Base-by-base conservation (phyloP, 2,797 vertebrate genomes). In the Bryconaethiops microstoma region DNA sequence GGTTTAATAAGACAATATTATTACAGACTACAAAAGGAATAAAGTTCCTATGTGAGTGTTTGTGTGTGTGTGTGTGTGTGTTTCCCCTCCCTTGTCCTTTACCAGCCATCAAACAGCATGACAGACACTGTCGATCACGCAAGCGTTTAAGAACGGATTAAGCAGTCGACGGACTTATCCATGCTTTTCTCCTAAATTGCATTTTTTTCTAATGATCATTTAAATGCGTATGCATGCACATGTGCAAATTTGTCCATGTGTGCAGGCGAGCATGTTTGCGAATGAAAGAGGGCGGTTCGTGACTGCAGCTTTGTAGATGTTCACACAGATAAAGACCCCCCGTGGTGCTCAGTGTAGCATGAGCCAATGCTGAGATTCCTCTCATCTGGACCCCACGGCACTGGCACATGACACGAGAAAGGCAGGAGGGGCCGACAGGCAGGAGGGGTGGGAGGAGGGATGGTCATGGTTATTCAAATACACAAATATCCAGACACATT, bases 291-390 rank as follows among this genome's bases (percentile, higher is more conserved):
- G 21, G 80, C 12, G 57, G 85, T 94, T 92, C 89, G 90, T 94
- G 94, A 94, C 92, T 91, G 88, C 59, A 82, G 90, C 92, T 92
- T 90, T 91, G 91, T 91, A 90, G 90, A 89, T 91, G 91, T 92
- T 90, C 83, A 86, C 59, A 29, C 89, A 82, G 86, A 91, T 92
- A 88, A 93, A 90, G 89, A 88, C 90, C 89, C 90, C 92, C 92
- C 68, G 84, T 88, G 86, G 92, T 91, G 92, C 91, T 91, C 91
- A 92, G 86, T 88, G 90, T 91, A 91, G 90, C 89, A 85, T 90
- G 88, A 92, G 88, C 90, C 88, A 88, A 89, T 76, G 73, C 87
- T 74, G 83, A 91, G 91, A 93, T 92, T 93, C 88, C 88, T 88
- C 91, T 93, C 90, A 90, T 93, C 90, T 92, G 92, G 88, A 89